Evolutionary conservation across 2,888 invertebrate genomes (phyloP).

Genomic region (Orthosia cruda): DNA sequence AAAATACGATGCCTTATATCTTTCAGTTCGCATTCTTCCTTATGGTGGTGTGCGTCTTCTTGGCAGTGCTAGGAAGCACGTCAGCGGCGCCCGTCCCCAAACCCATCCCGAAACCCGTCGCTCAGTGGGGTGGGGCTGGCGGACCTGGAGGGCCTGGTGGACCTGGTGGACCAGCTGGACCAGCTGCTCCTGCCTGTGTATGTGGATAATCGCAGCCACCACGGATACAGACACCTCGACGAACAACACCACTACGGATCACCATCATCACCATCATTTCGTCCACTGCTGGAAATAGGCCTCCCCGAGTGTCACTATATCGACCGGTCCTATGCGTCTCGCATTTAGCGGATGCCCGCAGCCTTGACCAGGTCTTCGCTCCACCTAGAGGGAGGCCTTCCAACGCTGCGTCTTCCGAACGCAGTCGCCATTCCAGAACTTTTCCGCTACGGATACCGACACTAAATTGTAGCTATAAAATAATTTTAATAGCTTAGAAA

Average conservation of each 20-base stretch:
- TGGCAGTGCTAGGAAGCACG: conserved; percentile 10
- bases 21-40: conserved; percentile 30
- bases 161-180: not conserved
- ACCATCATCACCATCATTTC: too few species aligned
- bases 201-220: not conserved
- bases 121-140: not conserved
- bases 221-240: not conserved
- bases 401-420: too few species aligned
- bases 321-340: too few species aligned
- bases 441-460: not conserved
- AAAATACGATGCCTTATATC: too few species aligned
- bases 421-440: too few species aligned
- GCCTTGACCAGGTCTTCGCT: too few species aligned
- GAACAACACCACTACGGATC: not conserved
- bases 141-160: not conserved
- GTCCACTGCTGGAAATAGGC: too few species aligned
- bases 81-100: not conserved
- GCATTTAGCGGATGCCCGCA: too few species aligned
- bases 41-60: conserved; percentile 16
- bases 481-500: too few species aligned
- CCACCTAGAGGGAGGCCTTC: too few species aligned
- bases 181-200: conserved; percentile 20
- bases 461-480: not conserved
- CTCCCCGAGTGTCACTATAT: too few species aligned
- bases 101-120: not conserved